Conservation (phyloP, 92 coral and sea anemone genomes). For the Bergia sp. region DNA sequence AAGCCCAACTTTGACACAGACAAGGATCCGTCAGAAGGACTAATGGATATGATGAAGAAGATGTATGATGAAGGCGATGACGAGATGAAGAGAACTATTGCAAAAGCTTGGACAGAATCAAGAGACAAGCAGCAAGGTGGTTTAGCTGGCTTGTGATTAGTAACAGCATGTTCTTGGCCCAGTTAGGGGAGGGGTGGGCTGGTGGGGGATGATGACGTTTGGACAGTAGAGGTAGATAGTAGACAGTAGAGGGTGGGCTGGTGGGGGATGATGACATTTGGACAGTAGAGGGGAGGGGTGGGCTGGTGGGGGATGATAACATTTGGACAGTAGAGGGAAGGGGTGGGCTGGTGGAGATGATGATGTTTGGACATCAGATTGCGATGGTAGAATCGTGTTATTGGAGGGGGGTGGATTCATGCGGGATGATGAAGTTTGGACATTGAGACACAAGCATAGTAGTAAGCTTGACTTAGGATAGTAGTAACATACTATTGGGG, state of each 20-base stretch:
- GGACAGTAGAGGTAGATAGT: no score
- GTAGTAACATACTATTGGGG: background rate
- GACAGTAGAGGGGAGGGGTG: no score
- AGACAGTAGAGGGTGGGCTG: no score
- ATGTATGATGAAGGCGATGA: slow-evolving; percentile 99
- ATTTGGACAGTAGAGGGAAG: no score
- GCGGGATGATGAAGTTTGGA: no score
- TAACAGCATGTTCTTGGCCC: background rate
- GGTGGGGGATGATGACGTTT: no score
- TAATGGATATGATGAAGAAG: slow-evolving; percentile 98
- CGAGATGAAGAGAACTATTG: slow-evolving; percentile 95
- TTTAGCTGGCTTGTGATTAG: background rate
- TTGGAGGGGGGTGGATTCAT: no score
- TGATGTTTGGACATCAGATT: no score
- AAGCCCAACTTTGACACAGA: slow-evolving; percentile 64
- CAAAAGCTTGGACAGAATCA: slow-evolving; percentile 97
- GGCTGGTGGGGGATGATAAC: no score
- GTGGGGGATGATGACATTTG: no score
- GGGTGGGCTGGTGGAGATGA: no score
- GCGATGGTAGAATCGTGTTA: no score
- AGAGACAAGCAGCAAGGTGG: slow-evolving; percentile 67
- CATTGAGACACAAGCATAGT: background rate
- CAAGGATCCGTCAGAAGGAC: slow-evolving; percentile 83
- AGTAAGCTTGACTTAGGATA: background rate
- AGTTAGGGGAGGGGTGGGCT: background rate